phyloP scores from a whole-genome alignment of 2,113 vertebrate genomes.

The Ammospiza nelsoni region DNA sequence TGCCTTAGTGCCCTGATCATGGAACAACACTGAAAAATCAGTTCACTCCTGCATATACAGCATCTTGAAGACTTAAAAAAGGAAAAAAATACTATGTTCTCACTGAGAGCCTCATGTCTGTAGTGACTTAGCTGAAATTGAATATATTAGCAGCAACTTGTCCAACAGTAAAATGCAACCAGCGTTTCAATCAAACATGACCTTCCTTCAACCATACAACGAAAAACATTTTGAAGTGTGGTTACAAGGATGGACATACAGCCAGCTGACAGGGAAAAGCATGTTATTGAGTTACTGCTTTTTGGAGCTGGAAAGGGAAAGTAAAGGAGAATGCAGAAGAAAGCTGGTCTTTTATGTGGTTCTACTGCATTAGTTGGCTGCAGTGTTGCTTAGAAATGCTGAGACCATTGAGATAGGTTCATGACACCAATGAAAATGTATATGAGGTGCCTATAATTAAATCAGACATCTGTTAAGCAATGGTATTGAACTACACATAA shows the following conservation, averaged over 20 bases:
- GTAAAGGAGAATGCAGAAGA: background rate
- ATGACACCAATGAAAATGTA: slow-evolving; percentile 8
- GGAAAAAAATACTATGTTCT: background rate
- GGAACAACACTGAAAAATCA: background rate
- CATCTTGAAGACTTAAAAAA: background rate
- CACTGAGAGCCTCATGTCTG: background rate
- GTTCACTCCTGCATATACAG: background rate
- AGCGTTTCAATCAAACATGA: background rate
- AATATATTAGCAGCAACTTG: background rate
- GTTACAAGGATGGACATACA: background rate
- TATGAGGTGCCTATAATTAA: background rate
- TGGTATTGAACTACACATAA: background rate
- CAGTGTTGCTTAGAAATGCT: background rate
- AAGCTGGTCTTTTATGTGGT: background rate
- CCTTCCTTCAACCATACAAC: background rate
- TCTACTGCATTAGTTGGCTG: background rate
- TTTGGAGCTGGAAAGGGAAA: background rate
- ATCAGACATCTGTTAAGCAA: slow-evolving; percentile 27
- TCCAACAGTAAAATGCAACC: background rate
- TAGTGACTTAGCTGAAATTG: background rate
- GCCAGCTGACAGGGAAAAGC: background rate
- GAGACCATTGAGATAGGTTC: background rate
- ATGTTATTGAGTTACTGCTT: background rate
- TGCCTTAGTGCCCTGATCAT: background rate
- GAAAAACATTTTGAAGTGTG: background rate